These are phyloP conservation scores for Chaenocephalus aceratus DNA, from an alignment of 2,113 vertebrate species.

Conservation along the genomic window DNA sequence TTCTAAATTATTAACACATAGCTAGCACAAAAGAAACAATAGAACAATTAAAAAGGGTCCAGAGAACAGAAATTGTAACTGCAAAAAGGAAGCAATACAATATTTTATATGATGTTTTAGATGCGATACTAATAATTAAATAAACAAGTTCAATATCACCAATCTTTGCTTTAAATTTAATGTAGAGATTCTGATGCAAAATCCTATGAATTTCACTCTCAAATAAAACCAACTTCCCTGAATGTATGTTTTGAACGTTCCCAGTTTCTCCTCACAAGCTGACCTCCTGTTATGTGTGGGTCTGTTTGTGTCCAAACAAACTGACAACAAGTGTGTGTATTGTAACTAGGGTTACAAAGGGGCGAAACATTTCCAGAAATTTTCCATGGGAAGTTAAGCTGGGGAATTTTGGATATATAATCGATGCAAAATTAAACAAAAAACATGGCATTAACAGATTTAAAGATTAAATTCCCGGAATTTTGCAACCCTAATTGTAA, in stretches of 20 bases:
- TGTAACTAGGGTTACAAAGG: no score
- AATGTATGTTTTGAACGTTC: background rate
- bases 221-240: background rate
- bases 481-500: no score
- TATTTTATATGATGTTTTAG: background rate
- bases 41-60: no score
- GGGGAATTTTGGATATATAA: no score
- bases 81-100: background rate
- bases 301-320: slow-evolving; percentile 52
- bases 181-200: background rate
- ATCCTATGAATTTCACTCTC: background rate
- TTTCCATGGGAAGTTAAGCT: no score
- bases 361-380: no score
- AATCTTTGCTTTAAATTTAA: background rate
- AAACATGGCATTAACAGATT: no score
- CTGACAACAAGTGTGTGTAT: background rate
- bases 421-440: no score
- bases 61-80: no score
- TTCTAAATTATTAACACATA: no score
- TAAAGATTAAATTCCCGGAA: no score
- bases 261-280: slow-evolving; percentile 18
- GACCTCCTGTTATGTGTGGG: slow-evolving; percentile 16
- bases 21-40: no score
- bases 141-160: background rate
- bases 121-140: background rate